A percentile compares a stretch with the other conserved stretches of the same genome.
These are phyloP conservation scores for Calidris pugnax DNA, from an alignment of 2,113 vertebrate genomes.

Conservation along the genomic window DNA sequence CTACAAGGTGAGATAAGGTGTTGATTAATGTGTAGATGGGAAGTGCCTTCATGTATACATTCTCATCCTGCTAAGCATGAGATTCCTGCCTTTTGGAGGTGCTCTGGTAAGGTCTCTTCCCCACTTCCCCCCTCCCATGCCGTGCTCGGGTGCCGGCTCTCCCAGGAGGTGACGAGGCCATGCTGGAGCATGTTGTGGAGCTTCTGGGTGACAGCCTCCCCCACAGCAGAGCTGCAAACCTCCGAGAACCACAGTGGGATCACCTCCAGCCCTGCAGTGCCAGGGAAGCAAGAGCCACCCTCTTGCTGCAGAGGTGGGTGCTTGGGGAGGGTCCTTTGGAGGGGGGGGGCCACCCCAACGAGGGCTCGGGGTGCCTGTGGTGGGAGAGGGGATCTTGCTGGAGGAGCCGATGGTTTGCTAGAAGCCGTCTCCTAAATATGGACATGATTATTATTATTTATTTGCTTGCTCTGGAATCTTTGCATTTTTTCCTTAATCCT, in stretches of 20 bases:
- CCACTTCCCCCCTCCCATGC: background rate
- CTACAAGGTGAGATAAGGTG: background rate
- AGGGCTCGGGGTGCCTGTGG: background rate
- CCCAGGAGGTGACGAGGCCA: background rate
- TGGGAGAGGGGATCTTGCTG: background rate
- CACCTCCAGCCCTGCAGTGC: fast-evolving
- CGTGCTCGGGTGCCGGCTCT: fast-evolving
- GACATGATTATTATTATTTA: background rate
- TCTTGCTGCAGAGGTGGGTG: background rate
- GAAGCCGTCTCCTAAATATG: background rate
- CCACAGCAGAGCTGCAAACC: background rate
- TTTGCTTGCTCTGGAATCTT: background rate
- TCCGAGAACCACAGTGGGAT: background rate
- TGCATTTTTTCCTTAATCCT: constrained; percentile 4
- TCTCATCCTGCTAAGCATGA: background rate
- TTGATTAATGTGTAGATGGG: background rate
- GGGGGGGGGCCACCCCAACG: background rate
- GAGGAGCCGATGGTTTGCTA: background rate
- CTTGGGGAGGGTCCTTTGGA: background rate
- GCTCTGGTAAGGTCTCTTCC: background rate
- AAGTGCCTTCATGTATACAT: background rate
- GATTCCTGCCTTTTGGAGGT: background rate
- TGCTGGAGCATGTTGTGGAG: background rate
- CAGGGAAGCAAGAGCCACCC: fast-evolving
- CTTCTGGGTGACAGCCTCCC: fast-evolving